Conservation (phyloP, 2,113 vertebrate genomes). For the Percopsis transmontana region DNA sequence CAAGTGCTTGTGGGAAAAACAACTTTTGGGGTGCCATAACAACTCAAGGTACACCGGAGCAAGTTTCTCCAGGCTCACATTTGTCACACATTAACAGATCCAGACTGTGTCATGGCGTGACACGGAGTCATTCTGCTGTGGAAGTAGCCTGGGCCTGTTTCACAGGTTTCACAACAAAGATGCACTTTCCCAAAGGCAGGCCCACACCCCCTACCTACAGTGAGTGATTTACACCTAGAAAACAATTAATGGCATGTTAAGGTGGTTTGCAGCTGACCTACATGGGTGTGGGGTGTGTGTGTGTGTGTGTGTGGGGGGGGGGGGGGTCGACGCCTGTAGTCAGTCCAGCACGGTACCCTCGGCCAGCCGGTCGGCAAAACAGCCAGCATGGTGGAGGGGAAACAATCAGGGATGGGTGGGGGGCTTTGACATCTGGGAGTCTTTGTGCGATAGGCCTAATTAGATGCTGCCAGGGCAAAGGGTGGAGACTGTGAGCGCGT, state of each 20-base stretch:
- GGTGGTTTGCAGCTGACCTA: conserved; percentile 53
- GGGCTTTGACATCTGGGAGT: conserved; percentile 75
- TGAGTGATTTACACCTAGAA: conserved; percentile 65
- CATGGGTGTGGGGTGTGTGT: background rate
- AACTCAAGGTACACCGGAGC: background rate
- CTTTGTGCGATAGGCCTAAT: conserved; percentile 74
- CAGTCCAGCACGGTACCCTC: conserved; percentile 22
- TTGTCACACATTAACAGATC: background rate
- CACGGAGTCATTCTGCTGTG: background rate
- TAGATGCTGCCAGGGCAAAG: conserved; percentile 63
- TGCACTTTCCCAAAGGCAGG: background rate
- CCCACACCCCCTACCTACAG: conserved; percentile 8
- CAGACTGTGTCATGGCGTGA: no score
- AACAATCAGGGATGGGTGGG: conserved; percentile 70
- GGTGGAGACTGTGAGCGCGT: conserved; percentile 51
- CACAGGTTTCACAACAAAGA: conserved; percentile 3
- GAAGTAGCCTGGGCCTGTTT: no score
- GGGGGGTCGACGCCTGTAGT: conserved; percentile 53
- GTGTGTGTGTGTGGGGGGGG: conserved; percentile 34
- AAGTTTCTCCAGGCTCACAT: background rate
- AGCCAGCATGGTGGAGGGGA: conserved; percentile 64
- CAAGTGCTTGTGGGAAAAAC: no score
- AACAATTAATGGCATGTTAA: conserved; percentile 60
- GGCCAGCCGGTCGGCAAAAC: conserved; percentile 36
- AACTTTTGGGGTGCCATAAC: background rate